Evolutionary conservation across 2,888 invertebrate species (phyloP).

Genomic region (Epicampocera succincta): DNA sequence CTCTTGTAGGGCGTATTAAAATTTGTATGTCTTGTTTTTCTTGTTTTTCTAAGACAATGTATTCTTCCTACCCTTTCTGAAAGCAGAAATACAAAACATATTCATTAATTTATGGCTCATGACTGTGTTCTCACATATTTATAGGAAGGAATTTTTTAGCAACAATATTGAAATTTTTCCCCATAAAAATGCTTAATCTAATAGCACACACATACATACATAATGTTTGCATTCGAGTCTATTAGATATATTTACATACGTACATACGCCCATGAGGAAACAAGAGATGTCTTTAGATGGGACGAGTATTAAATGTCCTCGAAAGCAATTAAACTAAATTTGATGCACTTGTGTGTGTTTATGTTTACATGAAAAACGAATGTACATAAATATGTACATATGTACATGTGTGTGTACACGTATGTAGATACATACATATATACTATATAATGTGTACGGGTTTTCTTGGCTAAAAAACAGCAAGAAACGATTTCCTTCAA

Average conservation of each 20-base stretch:
- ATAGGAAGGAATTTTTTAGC: background rate
- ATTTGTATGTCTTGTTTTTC: conserved; percentile 12
- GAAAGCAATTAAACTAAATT: background rate
- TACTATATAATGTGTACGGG: too few relatives aligned
- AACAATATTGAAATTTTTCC: conserved; percentile 1
- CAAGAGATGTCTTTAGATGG: background rate
- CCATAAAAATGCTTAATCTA: background rate
- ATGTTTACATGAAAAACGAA: too few relatives aligned
- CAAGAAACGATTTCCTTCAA: too few relatives aligned
- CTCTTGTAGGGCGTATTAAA: conserved; percentile 19
- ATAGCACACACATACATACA: background rate
- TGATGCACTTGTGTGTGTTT: background rate
- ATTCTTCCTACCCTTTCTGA: conserved; percentile 1
- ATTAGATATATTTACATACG: too few relatives aligned
- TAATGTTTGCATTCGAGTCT: too few relatives aligned
- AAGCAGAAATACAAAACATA: conserved; percentile 9
- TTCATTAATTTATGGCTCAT: conserved; percentile 12
- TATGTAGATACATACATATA: too few relatives aligned
- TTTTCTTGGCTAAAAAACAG: too few relatives aligned
- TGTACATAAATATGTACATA: too few relatives aligned
- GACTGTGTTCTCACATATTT: background rate
- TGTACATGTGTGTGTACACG: too few relatives aligned
- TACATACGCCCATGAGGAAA: background rate
- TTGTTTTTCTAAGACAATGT: conserved; percentile 1
- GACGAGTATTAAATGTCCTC: background rate